These are phyloP conservation scores for Torymus tubicola DNA, from an alignment of 2,888 invertebrate species.

Conservation along the genomic window DNA sequence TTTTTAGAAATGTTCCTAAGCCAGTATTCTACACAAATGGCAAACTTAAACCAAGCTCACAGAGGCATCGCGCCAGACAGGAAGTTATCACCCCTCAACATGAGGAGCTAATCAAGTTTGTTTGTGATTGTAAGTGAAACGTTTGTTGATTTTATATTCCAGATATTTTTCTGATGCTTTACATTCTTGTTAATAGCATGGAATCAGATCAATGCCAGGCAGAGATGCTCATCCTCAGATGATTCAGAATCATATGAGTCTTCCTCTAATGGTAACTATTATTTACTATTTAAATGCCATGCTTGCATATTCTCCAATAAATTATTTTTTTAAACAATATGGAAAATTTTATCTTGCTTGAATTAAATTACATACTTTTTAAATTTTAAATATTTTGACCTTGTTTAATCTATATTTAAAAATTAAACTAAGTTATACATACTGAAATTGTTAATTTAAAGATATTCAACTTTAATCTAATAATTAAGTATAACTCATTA, in stretches of 20 bases:
- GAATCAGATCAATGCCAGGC: slow-evolving; percentile 80
- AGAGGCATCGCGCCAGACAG: slow-evolving; percentile 79
- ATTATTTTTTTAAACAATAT: slow-evolving; percentile 40
- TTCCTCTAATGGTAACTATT: slow-evolving; percentile 60
- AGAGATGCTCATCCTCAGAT: slow-evolving; percentile 79
- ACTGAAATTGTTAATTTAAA: too few species aligned
- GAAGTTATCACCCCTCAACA: slow-evolving; percentile 86
- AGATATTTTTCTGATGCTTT: not conserved
- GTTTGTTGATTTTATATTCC: slow-evolving; percentile 3
- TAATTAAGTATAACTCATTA: too few species aligned
- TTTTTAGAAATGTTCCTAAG: slow-evolving; percentile 82
- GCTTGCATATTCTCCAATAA: not conserved
- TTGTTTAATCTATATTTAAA: too few species aligned
- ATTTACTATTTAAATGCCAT: slow-evolving; percentile 4
- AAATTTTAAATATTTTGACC: too few species aligned
- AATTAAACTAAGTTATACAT: too few species aligned
- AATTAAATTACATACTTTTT: too few species aligned
- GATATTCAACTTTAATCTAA: too few species aligned
- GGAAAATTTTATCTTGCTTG: too few species aligned
- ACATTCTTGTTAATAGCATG: slow-evolving; percentile 79
- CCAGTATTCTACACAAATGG: slow-evolving; percentile 88
- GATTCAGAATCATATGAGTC: slow-evolving; percentile 76
- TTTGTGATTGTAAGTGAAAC: slow-evolving; percentile 86
- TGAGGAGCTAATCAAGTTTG: slow-evolving; percentile 91
- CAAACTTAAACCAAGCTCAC: slow-evolving; percentile 81